A percentile compares a stretch with the other conserved stretches of the same genome.
These are phyloP conservation scores for Microtus pennsylvanicus DNA, from an alignment of 2,113 vertebrate species.

Conservation along the genomic window DNA sequence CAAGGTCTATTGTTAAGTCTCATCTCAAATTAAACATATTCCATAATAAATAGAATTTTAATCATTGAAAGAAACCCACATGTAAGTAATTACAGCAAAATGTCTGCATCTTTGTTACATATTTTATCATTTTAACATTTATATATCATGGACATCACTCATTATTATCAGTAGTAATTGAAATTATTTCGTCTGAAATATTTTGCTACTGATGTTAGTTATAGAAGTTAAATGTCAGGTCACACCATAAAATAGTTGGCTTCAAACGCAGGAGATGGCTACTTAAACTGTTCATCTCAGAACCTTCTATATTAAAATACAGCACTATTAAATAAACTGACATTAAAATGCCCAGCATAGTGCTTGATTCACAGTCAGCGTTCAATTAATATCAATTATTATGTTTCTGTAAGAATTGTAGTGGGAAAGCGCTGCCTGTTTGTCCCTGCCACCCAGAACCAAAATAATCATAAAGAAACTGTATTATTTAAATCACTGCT, in stretches of 20 bases:
- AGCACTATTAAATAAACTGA: not conserved
- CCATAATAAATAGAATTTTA: conserved; percentile 19
- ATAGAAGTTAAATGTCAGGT: not conserved
- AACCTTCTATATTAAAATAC: not conserved
- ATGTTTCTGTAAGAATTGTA: conserved; percentile 18
- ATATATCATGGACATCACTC: not conserved
- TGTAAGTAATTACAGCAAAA: not conserved
- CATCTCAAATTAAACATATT: not conserved
- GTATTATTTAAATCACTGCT: too few relatives aligned
- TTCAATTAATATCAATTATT: not conserved
- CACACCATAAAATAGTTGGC: not conserved
- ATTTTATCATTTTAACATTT: not conserved
- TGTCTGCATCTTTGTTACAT: not conserved
- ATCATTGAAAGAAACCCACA: not conserved
- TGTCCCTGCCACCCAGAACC: too few relatives aligned
- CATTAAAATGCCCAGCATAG: not conserved
- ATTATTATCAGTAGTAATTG: not conserved
- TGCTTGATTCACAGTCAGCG: not conserved
- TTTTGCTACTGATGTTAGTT: not conserved
- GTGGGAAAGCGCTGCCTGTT: too few relatives aligned
- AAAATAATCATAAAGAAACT: too few relatives aligned
- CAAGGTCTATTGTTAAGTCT: not conserved
- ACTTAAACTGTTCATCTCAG: not conserved
- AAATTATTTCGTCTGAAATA: not conserved
- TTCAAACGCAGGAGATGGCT: not conserved